These are phyloP conservation scores for Elanoides forficatus DNA, from an alignment of 2,113 vertebrate species.

Conservation along the genomic window DNA sequence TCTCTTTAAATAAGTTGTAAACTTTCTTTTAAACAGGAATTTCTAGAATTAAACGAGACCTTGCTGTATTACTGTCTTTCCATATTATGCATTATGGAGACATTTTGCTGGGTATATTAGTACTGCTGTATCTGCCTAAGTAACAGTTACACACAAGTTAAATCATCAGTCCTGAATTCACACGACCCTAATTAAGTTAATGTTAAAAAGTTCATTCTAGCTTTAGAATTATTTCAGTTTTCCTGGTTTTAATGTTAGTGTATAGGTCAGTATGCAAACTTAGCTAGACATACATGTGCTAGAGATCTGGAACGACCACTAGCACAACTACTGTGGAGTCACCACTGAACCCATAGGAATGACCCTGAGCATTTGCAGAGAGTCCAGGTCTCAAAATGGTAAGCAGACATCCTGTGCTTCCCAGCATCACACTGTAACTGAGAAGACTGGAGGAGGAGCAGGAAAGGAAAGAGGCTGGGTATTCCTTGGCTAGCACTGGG, in stretches of 20 bases:
- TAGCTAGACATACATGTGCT: rapidly evolving
- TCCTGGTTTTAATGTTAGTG: not conserved
- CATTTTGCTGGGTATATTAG: not conserved
- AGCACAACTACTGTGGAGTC: not conserved
- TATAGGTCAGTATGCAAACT: not conserved
- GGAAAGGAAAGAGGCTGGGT: not conserved
- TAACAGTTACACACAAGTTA: not conserved
- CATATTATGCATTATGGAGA: not conserved
- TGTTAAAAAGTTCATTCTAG: not conserved
- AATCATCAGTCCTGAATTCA: not conserved
- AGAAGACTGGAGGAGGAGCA: not conserved
- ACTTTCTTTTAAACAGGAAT: not conserved
- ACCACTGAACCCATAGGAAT: not conserved
- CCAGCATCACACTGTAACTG: not conserved
- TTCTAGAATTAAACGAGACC: not conserved
- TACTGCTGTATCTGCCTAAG: not conserved
- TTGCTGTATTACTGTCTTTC: not conserved
- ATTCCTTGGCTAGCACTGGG: not conserved
- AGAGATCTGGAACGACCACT: not conserved
- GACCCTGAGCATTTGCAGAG: not conserved
- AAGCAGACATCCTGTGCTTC: not conserved
- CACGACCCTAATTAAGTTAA: rapidly evolving
- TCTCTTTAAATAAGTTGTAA: not conserved
- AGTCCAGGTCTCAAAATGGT: not conserved
- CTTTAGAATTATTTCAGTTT: not conserved